phyloP scores from a whole-genome alignment of 2,797 vertebrate species.

The Enteromius treurensis region DNA sequence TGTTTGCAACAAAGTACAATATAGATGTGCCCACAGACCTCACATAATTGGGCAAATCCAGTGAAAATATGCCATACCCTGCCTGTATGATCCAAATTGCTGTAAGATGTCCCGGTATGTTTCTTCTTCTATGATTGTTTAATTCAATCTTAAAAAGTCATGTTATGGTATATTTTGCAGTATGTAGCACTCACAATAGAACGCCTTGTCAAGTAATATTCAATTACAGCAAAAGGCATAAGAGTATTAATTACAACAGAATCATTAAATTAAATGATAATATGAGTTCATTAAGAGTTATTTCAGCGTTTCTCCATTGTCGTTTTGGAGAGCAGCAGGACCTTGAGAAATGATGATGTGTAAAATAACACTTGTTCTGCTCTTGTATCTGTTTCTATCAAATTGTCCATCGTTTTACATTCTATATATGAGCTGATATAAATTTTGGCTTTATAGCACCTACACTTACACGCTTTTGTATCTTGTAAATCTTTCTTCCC shows the following conservation, averaged over 20 bases:
- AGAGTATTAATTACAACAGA: conserved; percentile 32
- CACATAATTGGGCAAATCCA: neutral
- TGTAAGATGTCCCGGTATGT: neutral
- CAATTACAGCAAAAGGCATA: conserved; percentile 13
- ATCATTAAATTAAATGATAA: conserved; percentile 2
- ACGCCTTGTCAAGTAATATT: neutral
- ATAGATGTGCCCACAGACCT: neutral
- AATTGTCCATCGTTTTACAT: neutral
- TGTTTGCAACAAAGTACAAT: neutral
- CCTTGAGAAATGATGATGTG: neutral
- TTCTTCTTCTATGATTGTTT: neutral
- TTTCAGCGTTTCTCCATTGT: conserved; percentile 8
- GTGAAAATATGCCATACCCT: neutral
- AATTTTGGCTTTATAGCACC: neutral
- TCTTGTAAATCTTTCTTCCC: neutral
- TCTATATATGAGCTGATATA: neutral
- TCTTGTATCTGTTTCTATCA: neutral
- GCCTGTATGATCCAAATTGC: neutral
- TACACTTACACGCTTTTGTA: neutral
- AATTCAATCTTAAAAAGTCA: conserved; percentile 2
- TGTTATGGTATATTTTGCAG: neutral
- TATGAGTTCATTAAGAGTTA: conserved; percentile 5
- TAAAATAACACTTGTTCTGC: neutral
- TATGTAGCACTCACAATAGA: neutral
- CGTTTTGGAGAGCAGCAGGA: conserved; percentile 28